Conservation (phyloP, 1,140 invertebrate species). For the Mamestra configurata region DNA sequence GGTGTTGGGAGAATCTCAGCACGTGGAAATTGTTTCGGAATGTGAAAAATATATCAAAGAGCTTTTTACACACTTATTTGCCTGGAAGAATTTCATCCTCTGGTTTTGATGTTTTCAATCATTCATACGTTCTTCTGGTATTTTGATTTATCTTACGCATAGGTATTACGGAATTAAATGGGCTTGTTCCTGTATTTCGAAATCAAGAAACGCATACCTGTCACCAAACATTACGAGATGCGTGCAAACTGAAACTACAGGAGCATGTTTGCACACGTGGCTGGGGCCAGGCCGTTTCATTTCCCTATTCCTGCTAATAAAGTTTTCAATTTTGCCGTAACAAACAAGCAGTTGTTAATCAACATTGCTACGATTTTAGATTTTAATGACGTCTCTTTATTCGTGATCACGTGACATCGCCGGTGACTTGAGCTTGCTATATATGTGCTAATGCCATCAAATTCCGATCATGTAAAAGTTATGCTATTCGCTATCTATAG, state of each 20-base stretch:
- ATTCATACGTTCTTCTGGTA: background rate
- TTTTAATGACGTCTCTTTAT: conserved; percentile 50
- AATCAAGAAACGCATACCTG: background rate
- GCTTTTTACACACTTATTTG: background rate
- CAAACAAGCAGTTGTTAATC: conserved; percentile 56
- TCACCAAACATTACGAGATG: conserved; percentile 5
- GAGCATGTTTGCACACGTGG: conserved; percentile 49
- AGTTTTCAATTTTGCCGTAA: conserved; percentile 50
- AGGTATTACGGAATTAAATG: background rate
- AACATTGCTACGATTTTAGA: conserved; percentile 59
- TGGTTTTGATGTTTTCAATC: background rate
- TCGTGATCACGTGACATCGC: conserved; percentile 36
- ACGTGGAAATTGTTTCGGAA: no score
- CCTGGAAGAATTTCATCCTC: background rate
- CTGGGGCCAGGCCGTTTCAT: conserved; percentile 10
- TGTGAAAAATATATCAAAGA: no score
- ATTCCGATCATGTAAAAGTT: no score
- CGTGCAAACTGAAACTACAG: conserved; percentile 8
- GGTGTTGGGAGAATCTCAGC: no score
- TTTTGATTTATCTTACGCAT: background rate
- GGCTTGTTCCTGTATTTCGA: background rate
- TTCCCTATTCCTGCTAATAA: conserved; percentile 51
- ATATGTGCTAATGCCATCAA: no score
- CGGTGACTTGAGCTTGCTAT: conserved; percentile 35
- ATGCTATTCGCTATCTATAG: no score